A percentile compares a stretch with the other conserved stretches of the same genome.
Conservation (phyloP, 2,113 vertebrate species). For the Mystacornis crossleyi region DNA sequence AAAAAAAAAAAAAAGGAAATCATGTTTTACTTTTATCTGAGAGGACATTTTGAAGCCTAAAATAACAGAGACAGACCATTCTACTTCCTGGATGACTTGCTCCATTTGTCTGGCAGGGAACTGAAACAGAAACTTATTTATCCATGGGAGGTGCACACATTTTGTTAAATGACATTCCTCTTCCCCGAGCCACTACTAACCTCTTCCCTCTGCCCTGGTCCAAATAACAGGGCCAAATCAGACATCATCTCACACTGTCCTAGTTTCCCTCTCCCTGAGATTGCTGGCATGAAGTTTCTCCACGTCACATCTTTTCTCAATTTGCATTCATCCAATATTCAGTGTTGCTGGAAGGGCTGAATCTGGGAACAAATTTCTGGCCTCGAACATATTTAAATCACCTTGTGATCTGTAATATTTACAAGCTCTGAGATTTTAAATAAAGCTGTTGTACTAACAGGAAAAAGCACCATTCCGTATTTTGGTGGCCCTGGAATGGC, state of each 20-base stretch:
- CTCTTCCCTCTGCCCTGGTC: neutral
- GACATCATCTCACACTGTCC: neutral
- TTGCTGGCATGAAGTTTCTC: neutral
- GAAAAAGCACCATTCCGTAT: neutral
- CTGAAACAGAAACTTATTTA: neutral
- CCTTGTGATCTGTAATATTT: neutral
- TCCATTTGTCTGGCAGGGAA: neutral
- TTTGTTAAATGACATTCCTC: neutral
- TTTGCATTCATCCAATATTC: constrained; percentile 12
- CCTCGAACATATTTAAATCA: neutral
- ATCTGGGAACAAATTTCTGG: neutral
- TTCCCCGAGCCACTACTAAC: neutral
- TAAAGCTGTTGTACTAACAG: neutral
- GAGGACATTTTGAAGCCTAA: neutral
- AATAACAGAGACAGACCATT: neutral
- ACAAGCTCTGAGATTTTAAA: neutral
- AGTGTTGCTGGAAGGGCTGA: neutral
- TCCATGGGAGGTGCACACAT: neutral
- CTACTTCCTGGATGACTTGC: neutral
- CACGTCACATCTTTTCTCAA: neutral
- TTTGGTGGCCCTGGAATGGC: neutral
- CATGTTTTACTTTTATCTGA: neutral
- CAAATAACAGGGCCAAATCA: neutral
- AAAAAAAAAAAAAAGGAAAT: neutral
- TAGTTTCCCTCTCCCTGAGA: neutral